These are phyloP conservation scores for Pongo pygmaeus DNA, from an alignment of 2,113 vertebrate species.

Conservation along the genomic window DNA sequence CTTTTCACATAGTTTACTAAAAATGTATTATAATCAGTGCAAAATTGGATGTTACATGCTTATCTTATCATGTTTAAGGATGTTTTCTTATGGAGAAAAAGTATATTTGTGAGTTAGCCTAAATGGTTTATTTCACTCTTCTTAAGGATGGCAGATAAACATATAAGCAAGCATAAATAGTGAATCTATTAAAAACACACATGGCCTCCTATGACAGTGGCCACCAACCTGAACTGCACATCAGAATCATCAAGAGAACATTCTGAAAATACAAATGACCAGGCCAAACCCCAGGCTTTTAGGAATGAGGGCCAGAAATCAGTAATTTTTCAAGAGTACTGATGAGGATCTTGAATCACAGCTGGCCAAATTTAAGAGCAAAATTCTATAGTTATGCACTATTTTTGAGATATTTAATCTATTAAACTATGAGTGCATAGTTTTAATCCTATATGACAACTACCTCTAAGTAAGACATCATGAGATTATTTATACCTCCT, in stretches of 20 bases:
- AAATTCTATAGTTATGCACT: background rate
- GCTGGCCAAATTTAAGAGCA: background rate
- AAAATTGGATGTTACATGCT: background rate
- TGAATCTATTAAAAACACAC: background rate
- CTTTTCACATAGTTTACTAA: background rate
- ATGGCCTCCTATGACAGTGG: background rate
- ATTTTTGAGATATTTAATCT: background rate
- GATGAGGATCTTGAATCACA: background rate
- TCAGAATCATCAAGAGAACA: background rate
- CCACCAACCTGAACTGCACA: background rate
- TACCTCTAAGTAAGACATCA: background rate
- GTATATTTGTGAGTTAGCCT: background rate
- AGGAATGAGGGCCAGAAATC: background rate
- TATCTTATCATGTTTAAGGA: background rate
- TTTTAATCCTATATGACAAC: background rate
- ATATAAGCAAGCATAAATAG: background rate
- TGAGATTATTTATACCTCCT: background rate
- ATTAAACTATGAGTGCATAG: background rate
- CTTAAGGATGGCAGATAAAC: background rate
- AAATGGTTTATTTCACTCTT: background rate
- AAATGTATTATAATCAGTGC: background rate
- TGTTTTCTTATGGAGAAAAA: background rate
- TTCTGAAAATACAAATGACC: background rate
- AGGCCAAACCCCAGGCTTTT: background rate
- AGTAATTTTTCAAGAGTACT: background rate